Evolutionary conservation across 2,888 invertebrate genomes (phyloP).

Genomic region (Leptinotarsa haldemani): DNA sequence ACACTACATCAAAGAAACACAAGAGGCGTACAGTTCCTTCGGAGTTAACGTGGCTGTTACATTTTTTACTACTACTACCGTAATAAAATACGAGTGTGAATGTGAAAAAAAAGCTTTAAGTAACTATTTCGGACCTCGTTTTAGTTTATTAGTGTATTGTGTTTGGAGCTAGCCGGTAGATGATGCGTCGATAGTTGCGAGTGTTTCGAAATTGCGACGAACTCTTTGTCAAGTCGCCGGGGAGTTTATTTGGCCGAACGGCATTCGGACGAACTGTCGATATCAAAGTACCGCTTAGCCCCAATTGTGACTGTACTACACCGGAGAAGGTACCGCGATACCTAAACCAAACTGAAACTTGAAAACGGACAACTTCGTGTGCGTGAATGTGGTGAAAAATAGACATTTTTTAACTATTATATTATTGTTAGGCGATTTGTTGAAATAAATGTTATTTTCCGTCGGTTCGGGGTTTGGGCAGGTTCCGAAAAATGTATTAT

Average conservation of each 20-base stretch:
- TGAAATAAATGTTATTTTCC: constrained; percentile 59
- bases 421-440: constrained; percentile 67
- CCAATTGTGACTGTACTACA: constrained; percentile 22
- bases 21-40: constrained; percentile 59
- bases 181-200: neutral
- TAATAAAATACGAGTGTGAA: constrained; percentile 55
- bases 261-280: neutral
- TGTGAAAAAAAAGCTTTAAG: constrained; percentile 55
- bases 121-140: constrained; percentile 39
- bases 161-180: constrained; percentile 22
- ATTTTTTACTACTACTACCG: constrained; percentile 51
- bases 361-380: constrained; percentile 44
- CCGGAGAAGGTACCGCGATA: constrained; percentile 28
- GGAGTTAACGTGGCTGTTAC: constrained; percentile 62
- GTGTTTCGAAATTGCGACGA: neutral
- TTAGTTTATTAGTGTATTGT: constrained; percentile 37
- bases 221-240: neutral
- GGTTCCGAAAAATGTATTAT: constrained; percentile 51
- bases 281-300: constrained; percentile 8
- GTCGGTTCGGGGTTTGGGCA: constrained; percentile 39
- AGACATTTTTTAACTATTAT: constrained; percentile 63
- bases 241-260: neutral
- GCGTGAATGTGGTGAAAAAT: constrained; percentile 40
- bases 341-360: constrained; percentile 36
- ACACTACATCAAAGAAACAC: constrained; percentile 39